Conservation (phyloP, 1,140 invertebrate genomes). For the Argopecten irradians region DNA sequence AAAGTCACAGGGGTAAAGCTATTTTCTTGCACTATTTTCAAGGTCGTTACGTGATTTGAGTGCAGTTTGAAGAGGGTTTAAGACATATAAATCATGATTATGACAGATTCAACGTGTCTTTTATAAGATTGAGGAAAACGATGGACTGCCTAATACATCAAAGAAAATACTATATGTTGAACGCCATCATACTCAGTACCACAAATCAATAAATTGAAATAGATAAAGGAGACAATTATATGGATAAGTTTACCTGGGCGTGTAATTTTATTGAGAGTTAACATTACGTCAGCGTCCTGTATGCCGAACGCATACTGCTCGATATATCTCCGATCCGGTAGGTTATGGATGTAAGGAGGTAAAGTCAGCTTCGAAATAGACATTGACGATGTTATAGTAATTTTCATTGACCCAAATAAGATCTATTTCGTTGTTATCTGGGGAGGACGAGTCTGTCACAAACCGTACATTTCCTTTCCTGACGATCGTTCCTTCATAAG, state of each 20-base stretch:
- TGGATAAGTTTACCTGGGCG: background rate
- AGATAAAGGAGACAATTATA: background rate
- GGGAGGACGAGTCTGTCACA: background rate
- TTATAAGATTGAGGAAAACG: no score
- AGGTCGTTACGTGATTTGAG: no score
- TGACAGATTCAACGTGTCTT: no score
- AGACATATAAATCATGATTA: no score
- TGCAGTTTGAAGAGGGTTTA: no score
- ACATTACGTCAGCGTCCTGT: background rate
- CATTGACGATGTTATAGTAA: background rate
- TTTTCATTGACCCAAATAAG: background rate
- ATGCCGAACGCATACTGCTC: background rate
- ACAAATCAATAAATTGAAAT: background rate
- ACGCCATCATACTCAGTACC: no score
- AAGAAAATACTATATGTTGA: no score
- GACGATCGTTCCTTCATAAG: background rate
- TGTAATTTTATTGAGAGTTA: background rate
- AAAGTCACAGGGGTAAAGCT: no score
- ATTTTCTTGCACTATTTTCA: no score
- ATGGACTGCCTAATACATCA: no score
- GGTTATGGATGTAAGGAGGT: background rate
- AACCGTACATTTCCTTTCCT: background rate
- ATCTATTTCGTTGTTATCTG: background rate
- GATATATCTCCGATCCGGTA: background rate
- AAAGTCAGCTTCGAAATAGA: background rate